Evolutionary conservation across 2,113 vertebrate genomes (phyloP).

Genomic region (Himantopus leucocephalus): DNA sequence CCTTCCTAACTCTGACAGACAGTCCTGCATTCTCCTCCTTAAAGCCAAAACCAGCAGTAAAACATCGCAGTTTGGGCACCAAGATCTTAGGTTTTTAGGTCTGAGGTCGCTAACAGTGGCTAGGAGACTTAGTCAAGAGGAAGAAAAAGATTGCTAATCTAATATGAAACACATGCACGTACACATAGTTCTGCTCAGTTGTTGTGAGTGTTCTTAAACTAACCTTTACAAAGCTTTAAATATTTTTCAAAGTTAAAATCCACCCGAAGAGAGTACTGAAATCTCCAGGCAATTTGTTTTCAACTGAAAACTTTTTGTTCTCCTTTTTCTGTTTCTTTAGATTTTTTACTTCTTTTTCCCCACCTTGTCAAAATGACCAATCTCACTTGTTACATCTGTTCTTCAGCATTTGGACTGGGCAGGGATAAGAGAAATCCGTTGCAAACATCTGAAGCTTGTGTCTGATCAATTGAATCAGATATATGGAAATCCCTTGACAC

Average conservation of each 20-base stretch:
- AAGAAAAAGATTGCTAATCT: background rate
- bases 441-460: background rate
- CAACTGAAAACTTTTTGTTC: background rate
- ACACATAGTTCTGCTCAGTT: background rate
- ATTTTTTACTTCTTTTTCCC: background rate
- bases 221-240: background rate
- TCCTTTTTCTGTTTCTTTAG: background rate
- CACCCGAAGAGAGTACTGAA: background rate
- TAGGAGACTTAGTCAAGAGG: background rate
- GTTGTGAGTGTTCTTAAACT: background rate
- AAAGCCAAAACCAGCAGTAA: background rate
- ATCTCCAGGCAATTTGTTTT: background rate
- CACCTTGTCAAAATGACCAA: background rate
- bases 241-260: background rate
- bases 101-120: background rate
- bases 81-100: background rate
- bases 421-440: background rate
- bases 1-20: background rate
- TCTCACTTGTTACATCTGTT: background rate
- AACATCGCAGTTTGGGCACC: background rate
- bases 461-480: background rate
- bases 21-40: background rate
- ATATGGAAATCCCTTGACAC: background rate
- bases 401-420: background rate
- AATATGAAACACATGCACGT: background rate